phyloP scores from a whole-genome alignment of 2,113 vertebrate genomes.

The Noturus placidus region DNA sequence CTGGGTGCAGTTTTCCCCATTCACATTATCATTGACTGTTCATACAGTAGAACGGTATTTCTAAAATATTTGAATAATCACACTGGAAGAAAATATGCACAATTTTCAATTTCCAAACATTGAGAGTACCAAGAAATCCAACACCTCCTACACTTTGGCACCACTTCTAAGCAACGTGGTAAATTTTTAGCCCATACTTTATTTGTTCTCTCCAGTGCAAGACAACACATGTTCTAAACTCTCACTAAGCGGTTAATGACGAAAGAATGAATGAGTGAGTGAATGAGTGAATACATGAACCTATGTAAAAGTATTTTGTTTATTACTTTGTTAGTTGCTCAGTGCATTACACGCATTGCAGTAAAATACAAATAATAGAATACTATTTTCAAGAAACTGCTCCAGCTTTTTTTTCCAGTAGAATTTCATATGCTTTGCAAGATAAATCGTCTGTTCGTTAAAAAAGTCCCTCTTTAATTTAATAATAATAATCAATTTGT shows the following conservation, averaged over 20 bases:
- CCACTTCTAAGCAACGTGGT: background rate
- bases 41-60: background rate
- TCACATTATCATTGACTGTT: background rate
- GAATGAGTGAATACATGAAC: background rate
- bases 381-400: background rate
- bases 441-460: background rate
- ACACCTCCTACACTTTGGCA: background rate
- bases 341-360: background rate
- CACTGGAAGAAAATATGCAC: background rate
- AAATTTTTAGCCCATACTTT: background rate
- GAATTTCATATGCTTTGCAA: background rate
- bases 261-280: background rate
- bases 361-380: background rate
- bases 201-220: background rate
- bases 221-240: slow-evolving; percentile 11
- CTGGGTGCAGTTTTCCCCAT: background rate
- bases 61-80: background rate
- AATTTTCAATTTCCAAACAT: background rate
- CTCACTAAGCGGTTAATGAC: background rate
- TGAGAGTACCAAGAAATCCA: background rate
- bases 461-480: background rate
- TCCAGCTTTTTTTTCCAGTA: background rate
- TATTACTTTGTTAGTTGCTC: background rate
- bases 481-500: too few species aligned
- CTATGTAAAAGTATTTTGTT: background rate